phyloP scores from a whole-genome alignment of 2,113 vertebrate species.

The Salvelinus alpinus region DNA sequence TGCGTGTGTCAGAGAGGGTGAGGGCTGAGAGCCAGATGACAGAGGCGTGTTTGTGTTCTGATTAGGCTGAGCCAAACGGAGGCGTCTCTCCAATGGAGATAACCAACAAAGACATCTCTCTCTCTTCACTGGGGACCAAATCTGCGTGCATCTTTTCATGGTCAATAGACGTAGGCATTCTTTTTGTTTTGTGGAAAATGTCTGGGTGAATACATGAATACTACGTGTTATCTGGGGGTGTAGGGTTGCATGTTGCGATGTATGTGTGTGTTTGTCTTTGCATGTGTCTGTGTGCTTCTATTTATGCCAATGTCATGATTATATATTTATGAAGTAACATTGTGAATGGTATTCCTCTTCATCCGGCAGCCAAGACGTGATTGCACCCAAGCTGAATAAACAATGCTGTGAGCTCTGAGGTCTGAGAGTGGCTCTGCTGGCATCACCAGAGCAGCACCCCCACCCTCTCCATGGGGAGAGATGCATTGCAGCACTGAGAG shows the following conservation, averaged over 20 bases:
- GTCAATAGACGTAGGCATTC: slow-evolving; percentile 57
- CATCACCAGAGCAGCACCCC: slow-evolving; percentile 46
- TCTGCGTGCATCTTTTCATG: slow-evolving; percentile 66
- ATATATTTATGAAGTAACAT: slow-evolving; percentile 42
- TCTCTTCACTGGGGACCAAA: slow-evolving; percentile 60
- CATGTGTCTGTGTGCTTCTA: slow-evolving; percentile 3
- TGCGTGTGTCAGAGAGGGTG: slow-evolving; percentile 23
- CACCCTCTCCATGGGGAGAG: slow-evolving; percentile 51
- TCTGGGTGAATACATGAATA: slow-evolving; percentile 25
- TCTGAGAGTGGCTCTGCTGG: slow-evolving; percentile 62
- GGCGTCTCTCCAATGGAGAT: slow-evolving; percentile 70
- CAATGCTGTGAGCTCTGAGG: slow-evolving; percentile 66
- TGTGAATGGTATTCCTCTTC: slow-evolving; percentile 38
- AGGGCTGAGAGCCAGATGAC: slow-evolving; percentile 68
- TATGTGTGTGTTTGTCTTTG: slow-evolving; percentile 1
- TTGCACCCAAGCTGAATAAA: slow-evolving; percentile 72
- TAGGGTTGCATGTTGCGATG: neutral
- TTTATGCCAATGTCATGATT: slow-evolving; percentile 28
- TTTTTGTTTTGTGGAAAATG: slow-evolving; percentile 53
- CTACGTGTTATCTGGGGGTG: neutral
- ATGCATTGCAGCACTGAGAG: slow-evolving; percentile 41
- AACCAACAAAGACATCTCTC: slow-evolving; percentile 67
- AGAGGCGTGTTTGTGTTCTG: slow-evolving; percentile 79
- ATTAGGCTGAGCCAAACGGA: slow-evolving; percentile 69
- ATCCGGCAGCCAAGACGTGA: slow-evolving; percentile 61